Percentiles rank a stretch among this genome's conserved stretches.
phyloP scores from a whole-genome alignment of 2,888 invertebrate species.

The Tinea semifulvella region DNA sequence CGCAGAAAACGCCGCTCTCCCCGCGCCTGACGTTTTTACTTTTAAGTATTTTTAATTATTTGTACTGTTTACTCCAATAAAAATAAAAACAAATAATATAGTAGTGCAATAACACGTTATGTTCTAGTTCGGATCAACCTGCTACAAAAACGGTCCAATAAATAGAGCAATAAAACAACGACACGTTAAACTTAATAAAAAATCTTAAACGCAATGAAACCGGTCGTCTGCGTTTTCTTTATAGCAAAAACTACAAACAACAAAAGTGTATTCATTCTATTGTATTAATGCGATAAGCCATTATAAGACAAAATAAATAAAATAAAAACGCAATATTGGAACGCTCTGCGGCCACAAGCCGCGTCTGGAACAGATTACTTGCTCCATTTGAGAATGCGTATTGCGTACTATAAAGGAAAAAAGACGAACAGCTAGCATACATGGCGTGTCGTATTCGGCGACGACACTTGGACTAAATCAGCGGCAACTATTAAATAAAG shows the following conservation, averaged over 20 bases:
- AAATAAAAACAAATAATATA: too few relatives aligned
- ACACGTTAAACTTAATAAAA: neutral
- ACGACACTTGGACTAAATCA: too few relatives aligned
- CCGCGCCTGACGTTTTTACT: too few relatives aligned
- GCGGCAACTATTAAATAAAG: too few relatives aligned
- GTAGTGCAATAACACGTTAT: too few relatives aligned
- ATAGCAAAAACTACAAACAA: neutral
- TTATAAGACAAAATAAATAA: slow-evolving; percentile 28
- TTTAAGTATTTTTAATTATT: too few relatives aligned
- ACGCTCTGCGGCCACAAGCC: slow-evolving; percentile 1
- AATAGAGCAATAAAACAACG: slow-evolving; percentile 2
- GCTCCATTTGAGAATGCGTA: slow-evolving; percentile 16
- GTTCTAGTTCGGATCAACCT: too few relatives aligned
- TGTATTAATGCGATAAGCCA: slow-evolving; percentile 42
- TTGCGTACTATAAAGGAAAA: slow-evolving; percentile 3
- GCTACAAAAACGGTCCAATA: too few relatives aligned
- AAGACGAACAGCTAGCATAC: neutral
- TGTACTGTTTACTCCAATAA: too few relatives aligned
- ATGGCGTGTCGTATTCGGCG: neutral
- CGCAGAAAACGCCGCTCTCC: too few relatives aligned
- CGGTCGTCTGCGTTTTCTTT: slow-evolving; percentile 5
- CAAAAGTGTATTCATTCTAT: slow-evolving; percentile 27
- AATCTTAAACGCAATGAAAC: slow-evolving; percentile 3
- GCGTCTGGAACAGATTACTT: slow-evolving; percentile 14
- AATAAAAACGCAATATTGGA: slow-evolving; percentile 13